Conservation (phyloP, 1,140 invertebrate species). For the Penaeus japonicus region DNA sequence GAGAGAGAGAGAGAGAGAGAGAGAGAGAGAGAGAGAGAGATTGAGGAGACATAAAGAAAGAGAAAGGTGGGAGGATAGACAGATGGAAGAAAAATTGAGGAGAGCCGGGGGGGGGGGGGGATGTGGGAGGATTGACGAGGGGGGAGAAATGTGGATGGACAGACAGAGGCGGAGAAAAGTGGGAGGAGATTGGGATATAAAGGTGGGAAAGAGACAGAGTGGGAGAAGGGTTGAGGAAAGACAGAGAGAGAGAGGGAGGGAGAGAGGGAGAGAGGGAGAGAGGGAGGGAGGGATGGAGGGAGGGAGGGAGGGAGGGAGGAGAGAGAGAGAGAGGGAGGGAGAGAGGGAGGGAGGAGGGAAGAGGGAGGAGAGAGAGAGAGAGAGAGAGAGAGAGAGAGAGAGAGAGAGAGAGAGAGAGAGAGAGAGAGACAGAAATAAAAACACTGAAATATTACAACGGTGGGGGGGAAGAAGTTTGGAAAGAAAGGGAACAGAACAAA, state of each 20-base stretch:
- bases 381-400: background rate
- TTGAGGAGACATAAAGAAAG: no score
- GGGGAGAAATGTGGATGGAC: background rate
- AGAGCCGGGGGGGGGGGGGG: background rate
- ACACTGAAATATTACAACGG: background rate
- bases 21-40: no score
- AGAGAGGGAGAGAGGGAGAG: background rate
- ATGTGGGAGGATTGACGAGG: background rate
- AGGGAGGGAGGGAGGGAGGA: background rate
- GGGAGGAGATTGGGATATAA: background rate
- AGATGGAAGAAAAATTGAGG: no score
- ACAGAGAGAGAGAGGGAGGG: background rate
- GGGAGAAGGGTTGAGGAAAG: background rate
- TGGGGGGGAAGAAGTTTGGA: background rate
- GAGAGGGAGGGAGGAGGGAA: background rate
- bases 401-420: background rate
- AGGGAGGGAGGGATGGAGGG: background rate
- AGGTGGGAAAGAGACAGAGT: background rate
- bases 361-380: background rate
- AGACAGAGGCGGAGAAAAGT: background rate
- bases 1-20: no score
- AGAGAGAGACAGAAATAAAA: background rate
- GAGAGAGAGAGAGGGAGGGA: background rate
- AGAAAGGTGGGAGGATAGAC: no score
- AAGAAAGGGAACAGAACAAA: no score